phyloP scores from a whole-genome alignment of 1,140 invertebrate genomes.

The Bombus vancouverensis region DNA sequence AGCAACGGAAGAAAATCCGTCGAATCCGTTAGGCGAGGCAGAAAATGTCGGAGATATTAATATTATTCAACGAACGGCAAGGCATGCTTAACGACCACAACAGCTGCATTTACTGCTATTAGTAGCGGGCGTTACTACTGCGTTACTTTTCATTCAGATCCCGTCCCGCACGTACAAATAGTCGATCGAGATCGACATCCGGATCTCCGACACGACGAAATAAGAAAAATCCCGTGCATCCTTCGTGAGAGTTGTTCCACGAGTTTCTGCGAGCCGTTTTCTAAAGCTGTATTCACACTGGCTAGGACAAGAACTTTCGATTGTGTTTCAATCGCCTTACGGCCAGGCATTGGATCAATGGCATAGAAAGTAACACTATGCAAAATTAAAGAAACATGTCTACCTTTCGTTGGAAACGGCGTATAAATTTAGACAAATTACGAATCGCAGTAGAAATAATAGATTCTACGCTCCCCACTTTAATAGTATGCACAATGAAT shows the following conservation, averaged over 20 bases:
- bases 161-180: slow-evolving; percentile 47
- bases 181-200: slow-evolving; percentile 60
- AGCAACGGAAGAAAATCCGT: slow-evolving; percentile 13
- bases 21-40: slow-evolving; percentile 18
- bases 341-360: background rate
- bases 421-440: too few relatives aligned
- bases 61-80: slow-evolving; percentile 15
- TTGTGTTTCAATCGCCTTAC: background rate
- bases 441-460: too few relatives aligned
- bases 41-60: slow-evolving; percentile 36
- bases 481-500: too few relatives aligned
- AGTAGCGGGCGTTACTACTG: slow-evolving; percentile 39
- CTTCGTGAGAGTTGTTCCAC: slow-evolving; percentile 44
- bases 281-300: slow-evolving; percentile 31
- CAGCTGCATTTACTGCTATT: slow-evolving; percentile 45
- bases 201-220: slow-evolving; percentile 48
- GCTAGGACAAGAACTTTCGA: slow-evolving; percentile 19
- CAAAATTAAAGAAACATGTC: too few relatives aligned
- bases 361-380: too few relatives aligned
- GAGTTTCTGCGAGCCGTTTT: slow-evolving; percentile 37
- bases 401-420: too few relatives aligned
- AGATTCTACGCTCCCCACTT: too few relatives aligned
- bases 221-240: slow-evolving; percentile 51
- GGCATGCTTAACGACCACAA: slow-evolving; percentile 29
- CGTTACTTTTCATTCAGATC: slow-evolving; percentile 47